These are phyloP conservation scores for Melipona bicolor DNA, from an alignment of 2,888 invertebrate genomes.

Conservation along the genomic window DNA sequence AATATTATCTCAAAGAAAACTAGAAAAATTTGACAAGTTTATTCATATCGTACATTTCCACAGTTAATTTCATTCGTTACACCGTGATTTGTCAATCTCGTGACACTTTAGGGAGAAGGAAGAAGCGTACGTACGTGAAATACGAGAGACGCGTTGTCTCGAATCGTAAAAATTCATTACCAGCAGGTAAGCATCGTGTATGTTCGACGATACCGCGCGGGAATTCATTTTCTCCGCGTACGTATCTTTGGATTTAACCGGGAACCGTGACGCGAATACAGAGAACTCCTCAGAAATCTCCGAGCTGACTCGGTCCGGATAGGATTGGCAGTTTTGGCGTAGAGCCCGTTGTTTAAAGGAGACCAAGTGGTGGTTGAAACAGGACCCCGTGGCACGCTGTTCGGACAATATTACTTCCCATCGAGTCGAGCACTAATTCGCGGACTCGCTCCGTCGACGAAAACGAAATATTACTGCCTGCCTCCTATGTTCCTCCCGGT, in stretches of 20 bases:
- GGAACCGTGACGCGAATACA: conserved; percentile 64
- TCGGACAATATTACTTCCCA: conserved; percentile 72
- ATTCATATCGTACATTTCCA: no score
- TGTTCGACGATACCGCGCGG: conserved; percentile 40
- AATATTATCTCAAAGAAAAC: no score
- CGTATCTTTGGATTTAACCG: conserved; percentile 67
- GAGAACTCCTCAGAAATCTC: conserved; percentile 44
- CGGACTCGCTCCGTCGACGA: conserved; percentile 44
- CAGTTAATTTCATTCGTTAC: no score
- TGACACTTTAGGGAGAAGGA: neutral
- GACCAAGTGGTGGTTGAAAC: conserved; percentile 67
- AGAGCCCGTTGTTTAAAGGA: conserved; percentile 67
- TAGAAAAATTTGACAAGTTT: no score
- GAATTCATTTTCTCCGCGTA: conserved; percentile 66
- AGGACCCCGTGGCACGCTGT: conserved; percentile 41
- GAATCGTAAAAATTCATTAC: conserved; percentile 55
- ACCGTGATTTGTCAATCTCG: neutral
- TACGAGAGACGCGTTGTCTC: conserved; percentile 3
- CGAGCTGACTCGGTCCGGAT: conserved; percentile 40
- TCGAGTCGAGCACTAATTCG: conserved; percentile 69
- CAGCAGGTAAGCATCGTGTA: neutral
- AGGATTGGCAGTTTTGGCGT: conserved; percentile 66
- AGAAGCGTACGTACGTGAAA: neutral
- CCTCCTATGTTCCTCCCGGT: conserved; percentile 41
- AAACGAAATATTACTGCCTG: conserved; percentile 66